These are phyloP conservation scores for Ancistrus triradiatus DNA, from an alignment of 2,113 vertebrate species.

Conservation along the genomic window DNA sequence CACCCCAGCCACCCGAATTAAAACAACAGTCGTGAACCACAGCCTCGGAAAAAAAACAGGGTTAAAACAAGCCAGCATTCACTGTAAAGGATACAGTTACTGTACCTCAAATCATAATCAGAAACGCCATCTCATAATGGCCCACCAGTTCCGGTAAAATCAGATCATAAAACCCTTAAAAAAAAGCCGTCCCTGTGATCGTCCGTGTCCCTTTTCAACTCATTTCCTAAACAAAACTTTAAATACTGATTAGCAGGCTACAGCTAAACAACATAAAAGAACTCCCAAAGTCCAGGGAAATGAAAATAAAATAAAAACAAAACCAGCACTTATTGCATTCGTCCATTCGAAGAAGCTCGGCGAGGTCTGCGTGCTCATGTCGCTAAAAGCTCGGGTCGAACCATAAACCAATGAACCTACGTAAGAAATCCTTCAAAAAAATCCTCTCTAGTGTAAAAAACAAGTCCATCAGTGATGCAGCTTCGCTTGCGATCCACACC, in stretches of 20 bases:
- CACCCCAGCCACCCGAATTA: slow-evolving; percentile 43
- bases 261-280: slow-evolving; percentile 40
- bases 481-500: slow-evolving; percentile 37
- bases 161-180: slow-evolving; percentile 12
- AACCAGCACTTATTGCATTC: slow-evolving; percentile 68
- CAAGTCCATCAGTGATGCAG: slow-evolving; percentile 32
- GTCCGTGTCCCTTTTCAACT: slow-evolving; percentile 65
- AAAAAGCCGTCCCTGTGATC: slow-evolving; percentile 56
- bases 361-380: slow-evolving; percentile 52
- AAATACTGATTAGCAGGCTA: slow-evolving; percentile 75
- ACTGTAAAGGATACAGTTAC: slow-evolving; percentile 2
- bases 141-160: slow-evolving; percentile 4
- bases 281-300: slow-evolving; percentile 17
- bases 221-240: slow-evolving; percentile 60
- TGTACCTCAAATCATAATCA: slow-evolving; percentile 35
- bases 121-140: too few species aligned
- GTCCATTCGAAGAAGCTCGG: slow-evolving; percentile 50
- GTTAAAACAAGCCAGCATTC: slow-evolving; percentile 10
- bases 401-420: not conserved
- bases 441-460: not conserved
- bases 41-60: slow-evolving; percentile 4
- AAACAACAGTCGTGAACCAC: slow-evolving; percentile 16
- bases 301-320: slow-evolving; percentile 27
- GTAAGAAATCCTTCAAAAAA: slow-evolving; percentile 29
- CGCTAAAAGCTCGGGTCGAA: slow-evolving; percentile 34